These are phyloP conservation scores for Lacanobia wlatinum DNA, from an alignment of 2,888 invertebrate species.

Conservation along the genomic window DNA sequence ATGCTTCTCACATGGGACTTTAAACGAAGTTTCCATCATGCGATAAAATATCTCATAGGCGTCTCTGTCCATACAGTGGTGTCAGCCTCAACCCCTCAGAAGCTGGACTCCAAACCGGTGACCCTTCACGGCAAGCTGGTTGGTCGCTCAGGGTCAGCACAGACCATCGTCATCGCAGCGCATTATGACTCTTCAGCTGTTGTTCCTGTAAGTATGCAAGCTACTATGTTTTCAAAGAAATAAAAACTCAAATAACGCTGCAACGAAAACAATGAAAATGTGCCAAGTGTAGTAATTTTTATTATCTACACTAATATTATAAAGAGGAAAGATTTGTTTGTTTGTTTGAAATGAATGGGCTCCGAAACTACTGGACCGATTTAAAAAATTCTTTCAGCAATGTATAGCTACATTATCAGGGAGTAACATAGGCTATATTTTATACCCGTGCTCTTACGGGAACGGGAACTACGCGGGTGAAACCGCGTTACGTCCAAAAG, in stretches of 20 bases:
- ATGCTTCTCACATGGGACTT: no score
- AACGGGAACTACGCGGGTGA: no score
- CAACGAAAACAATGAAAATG: no score
- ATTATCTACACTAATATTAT: no score
- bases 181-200: constrained; percentile 98
- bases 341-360: no score
- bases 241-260: background rate
- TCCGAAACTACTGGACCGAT: no score
- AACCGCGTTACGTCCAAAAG: no score
- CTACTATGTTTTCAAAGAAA: background rate
- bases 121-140: constrained; percentile 96
- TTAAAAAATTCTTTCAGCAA: no score
- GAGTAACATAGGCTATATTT: no score
- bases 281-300: background rate
- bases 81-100: constrained; percentile 93
- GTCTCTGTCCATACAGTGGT: constrained; percentile 91
- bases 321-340: no score
- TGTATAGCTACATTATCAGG: no score
- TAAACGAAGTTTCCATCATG: background rate
- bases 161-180: constrained; percentile 97
- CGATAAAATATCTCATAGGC: background rate
- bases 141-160: constrained; percentile 93
- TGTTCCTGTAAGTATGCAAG: constrained; percentile 94
- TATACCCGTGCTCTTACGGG: no score
- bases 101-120: constrained; percentile 95